Evolutionary conservation across 2,797 vertebrate genomes (phyloP).

Genomic region (Falco biarmicus): DNA sequence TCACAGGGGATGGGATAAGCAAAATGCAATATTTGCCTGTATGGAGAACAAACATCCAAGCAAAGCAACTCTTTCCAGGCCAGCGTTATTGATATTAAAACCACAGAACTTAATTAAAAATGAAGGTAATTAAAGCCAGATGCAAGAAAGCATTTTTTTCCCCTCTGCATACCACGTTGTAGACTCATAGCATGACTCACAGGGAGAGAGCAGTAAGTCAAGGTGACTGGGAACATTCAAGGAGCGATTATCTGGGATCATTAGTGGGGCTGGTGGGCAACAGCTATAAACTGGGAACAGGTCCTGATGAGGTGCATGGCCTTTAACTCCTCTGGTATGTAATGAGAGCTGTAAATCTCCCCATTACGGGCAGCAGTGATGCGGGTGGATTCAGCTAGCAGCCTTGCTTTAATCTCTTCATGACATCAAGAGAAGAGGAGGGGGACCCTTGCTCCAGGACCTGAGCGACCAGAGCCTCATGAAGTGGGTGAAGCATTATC

Average conservation of each 20-base stretch:
- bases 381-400: background rate
- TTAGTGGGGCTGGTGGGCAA: background rate
- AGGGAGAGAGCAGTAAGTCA: background rate
- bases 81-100: slow-evolving; percentile 7
- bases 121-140: slow-evolving; percentile 38
- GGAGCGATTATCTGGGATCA: slow-evolving; percentile 18
- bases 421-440: background rate
- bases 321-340: slow-evolving; percentile 16
- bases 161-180: background rate
- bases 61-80: background rate
- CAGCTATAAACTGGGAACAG: slow-evolving; percentile 5
- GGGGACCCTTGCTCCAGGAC: background rate
- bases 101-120: slow-evolving; percentile 44
- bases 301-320: background rate
- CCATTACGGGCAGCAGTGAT: background rate
- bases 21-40: background rate
- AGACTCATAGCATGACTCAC: slow-evolving; percentile 12
- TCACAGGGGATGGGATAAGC: background rate
- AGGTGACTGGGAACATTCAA: slow-evolving; percentile 34
- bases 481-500: background rate
- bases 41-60: background rate
- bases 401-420: background rate
- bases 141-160: background rate
- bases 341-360: slow-evolving; percentile 20
- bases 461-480: background rate